Conservation (phyloP, 2,113 vertebrate species). For the Oryzias melastigma region DNA sequence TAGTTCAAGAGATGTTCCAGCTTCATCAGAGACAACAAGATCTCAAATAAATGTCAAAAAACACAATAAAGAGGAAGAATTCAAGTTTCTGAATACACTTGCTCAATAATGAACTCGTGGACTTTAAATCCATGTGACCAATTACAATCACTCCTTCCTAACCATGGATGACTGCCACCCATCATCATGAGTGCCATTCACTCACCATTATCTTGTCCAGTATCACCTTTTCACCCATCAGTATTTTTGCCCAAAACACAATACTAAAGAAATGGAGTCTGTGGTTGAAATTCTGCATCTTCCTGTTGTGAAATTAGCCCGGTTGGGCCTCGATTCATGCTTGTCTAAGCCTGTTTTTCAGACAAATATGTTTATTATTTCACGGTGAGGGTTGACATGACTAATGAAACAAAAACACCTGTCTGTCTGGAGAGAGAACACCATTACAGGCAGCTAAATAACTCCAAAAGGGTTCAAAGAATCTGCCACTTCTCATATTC, state of each 20-base stretch:
- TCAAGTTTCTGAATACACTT: too few species aligned
- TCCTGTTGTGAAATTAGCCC: neutral
- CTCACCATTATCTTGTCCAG: neutral
- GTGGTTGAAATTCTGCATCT: neutral
- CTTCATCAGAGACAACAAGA: too few species aligned
- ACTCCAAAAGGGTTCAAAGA: neutral
- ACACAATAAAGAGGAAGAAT: too few species aligned
- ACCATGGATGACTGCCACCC: too few species aligned
- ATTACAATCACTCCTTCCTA: too few species aligned
- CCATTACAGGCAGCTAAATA: neutral
- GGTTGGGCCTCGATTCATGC: neutral
- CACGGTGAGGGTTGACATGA: neutral
- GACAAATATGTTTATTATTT: neutral
- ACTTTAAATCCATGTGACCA: too few species aligned
- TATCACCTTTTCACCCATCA: neutral
- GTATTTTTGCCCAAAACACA: neutral
- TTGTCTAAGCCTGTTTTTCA: constrained; percentile 3
- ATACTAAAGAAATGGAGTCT: neutral
- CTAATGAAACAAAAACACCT: neutral
- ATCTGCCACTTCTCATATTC: neutral
- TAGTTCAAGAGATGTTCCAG: too few species aligned
- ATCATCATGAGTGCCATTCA: neutral
- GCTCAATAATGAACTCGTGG: too few species aligned
- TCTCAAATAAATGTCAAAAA: too few species aligned
- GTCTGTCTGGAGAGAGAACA: neutral